Conservation (phyloP, 2,797 vertebrate genomes). For the Arrhamphus sclerolepis region DNA sequence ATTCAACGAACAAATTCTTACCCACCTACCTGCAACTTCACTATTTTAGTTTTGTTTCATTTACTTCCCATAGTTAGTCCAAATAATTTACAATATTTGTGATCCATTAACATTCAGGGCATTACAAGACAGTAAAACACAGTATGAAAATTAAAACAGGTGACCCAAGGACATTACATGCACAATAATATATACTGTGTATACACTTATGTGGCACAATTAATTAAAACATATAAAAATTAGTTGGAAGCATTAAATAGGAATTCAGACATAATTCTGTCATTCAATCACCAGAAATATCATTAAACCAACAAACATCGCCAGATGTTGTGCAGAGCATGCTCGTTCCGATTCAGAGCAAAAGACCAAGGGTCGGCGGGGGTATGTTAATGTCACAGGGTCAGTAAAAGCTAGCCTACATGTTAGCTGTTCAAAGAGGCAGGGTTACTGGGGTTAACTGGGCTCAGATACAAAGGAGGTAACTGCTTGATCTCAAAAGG, state of each 20-base stretch:
- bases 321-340: conserved; percentile 55
- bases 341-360: conserved; percentile 35
- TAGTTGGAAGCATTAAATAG: conserved; percentile 15
- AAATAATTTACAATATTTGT: not conserved
- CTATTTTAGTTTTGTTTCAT: conserved; percentile 6
- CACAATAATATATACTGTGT: conserved; percentile 1
- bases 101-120: conserved; percentile 4
- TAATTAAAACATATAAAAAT: not conserved
- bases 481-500: conserved; percentile 8
- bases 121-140: conserved; percentile 14
- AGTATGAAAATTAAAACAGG: conserved; percentile 1
- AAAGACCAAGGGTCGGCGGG: conserved; percentile 56
- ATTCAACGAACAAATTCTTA: conserved; percentile 47
- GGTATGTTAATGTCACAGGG: conserved; percentile 65
- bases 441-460: conserved; percentile 56
- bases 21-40: conserved; percentile 57
- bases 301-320: conserved; percentile 42
- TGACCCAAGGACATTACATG: conserved; percentile 19
- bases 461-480: not conserved
- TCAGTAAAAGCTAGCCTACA: conserved; percentile 56
- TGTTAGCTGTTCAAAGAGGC: conserved; percentile 27
- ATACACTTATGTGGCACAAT: not conserved
- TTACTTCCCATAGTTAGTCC: conserved; percentile 6
- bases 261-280: conserved; percentile 12
- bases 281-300: conserved; percentile 31